Evolutionary conservation across 2,888 invertebrate species (phyloP), one percentile per base, ranked within the genome.

Genomic region (Andrena hattorfiana): DNA sequence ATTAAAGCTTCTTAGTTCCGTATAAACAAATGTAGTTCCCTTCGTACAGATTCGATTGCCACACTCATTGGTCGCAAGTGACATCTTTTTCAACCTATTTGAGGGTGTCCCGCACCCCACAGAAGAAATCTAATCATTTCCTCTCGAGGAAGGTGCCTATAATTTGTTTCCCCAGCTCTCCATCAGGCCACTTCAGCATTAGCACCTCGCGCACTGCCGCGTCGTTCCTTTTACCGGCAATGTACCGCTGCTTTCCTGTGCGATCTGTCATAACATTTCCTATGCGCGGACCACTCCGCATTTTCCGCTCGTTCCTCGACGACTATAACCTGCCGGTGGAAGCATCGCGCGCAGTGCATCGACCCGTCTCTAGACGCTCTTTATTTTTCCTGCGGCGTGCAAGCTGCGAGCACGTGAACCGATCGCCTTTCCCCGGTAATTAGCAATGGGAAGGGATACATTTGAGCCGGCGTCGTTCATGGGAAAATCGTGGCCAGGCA

Each of bases 341-440:
- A 16, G 8, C 20, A 26, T 10, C 42, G 23, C 51, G 13, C 20
- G 10, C n/a, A 6, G 77, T 63, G 67, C 78, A 42, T 54, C 67
- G 78, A 78, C 76, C 78, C 35, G 32, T 0, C 35, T 42, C 56
- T 54, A 54, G 35, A 10, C 16, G 35, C 56, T 49, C 35, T 48
- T 77, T 28, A 59, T 62, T 72, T 67, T 51, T 42, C 16, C 13
- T 4, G 4, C 49, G 8, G n/a, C 48, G 48, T 3, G 64, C 64
- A 48, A 16, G 1, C 26, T 64, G 42, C 30, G n/a, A 64, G 42
- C 26, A 48, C 51, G 42, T 54, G 32, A 68, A 56, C 23, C 54
- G 66, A 73, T 73, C 51, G 13, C 32, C 35, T 54, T 67, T 48
- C 13, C 10, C 48, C 4, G 32, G 8, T 67, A 72, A 81, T 71